phyloP scores from a whole-genome alignment of 2,113 vertebrate genomes.

The Peromyscus polionotus region DNA sequence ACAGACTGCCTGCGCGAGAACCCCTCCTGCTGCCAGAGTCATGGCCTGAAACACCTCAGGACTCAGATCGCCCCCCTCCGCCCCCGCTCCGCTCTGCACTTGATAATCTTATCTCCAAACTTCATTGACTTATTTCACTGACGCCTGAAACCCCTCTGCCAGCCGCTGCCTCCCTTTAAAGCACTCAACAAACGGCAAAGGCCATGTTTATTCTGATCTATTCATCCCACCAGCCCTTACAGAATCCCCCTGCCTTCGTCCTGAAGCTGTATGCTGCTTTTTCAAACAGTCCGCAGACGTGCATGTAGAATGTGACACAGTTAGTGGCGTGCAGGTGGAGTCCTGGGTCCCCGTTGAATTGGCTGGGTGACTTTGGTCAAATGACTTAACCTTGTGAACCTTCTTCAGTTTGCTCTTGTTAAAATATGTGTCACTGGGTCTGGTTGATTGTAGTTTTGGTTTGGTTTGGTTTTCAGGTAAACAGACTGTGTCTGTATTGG shows the following conservation, averaged over 20 bases:
- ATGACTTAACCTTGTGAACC: not conserved
- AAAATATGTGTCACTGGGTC: not conserved
- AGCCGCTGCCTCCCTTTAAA: not conserved
- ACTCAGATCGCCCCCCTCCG: too few species aligned
- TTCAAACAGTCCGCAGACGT: not conserved
- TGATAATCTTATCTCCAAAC: not conserved
- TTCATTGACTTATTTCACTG: not conserved
- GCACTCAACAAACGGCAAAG: not conserved
- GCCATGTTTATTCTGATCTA: not conserved
- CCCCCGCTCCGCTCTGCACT: not conserved
- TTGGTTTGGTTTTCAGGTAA: not conserved
- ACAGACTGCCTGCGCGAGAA: accelerated
- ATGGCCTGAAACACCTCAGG: not conserved
- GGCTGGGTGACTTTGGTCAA: not conserved
- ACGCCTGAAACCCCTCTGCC: not conserved
- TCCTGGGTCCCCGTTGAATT: not conserved
- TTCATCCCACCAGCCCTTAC: not conserved
- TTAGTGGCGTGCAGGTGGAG: not conserved
- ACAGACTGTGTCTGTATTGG: not conserved
- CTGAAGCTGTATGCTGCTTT: not conserved
- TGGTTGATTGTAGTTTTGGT: not conserved
- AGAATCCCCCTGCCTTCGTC: not conserved
- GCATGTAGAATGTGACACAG: not conserved
- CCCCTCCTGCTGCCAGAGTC: not conserved
- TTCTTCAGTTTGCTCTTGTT: not conserved